phyloP scores from a whole-genome alignment of 2,888 invertebrate genomes.

The Idaea biselata region DNA sequence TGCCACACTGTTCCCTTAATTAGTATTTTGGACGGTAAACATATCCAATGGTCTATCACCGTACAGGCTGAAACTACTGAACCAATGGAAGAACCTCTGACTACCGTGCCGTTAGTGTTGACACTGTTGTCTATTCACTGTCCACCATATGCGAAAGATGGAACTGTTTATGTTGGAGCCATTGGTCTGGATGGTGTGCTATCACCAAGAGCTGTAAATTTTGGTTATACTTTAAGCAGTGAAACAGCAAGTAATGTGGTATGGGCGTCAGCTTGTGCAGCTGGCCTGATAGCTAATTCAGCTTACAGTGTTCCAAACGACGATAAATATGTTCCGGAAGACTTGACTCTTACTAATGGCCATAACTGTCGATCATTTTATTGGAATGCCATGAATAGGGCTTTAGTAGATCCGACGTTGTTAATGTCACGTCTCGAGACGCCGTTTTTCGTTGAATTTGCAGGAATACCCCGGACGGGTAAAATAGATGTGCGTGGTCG shows the following conservation, averaged over 20 bases:
- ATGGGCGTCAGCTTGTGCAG: slow-evolving; percentile 58
- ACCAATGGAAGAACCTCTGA: slow-evolving; percentile 26
- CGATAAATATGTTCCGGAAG: slow-evolving; percentile 54
- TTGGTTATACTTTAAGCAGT: slow-evolving; percentile 57
- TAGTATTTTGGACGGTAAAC: slow-evolving; percentile 43
- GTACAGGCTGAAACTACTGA: slow-evolving; percentile 42
- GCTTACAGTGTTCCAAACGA: slow-evolving; percentile 45
- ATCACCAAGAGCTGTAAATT: slow-evolving; percentile 43
- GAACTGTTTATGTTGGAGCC: slow-evolving; percentile 58
- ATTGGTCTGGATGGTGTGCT: slow-evolving; percentile 52
- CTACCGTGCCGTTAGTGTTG: slow-evolving; percentile 46
- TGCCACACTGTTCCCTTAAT: slow-evolving; percentile 42
- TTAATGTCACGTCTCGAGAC: slow-evolving; percentile 45
- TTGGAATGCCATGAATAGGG: slow-evolving; percentile 66
- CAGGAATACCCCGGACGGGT: slow-evolving; percentile 59
- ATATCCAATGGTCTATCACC: slow-evolving; percentile 41
- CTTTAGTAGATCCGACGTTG: slow-evolving; percentile 52
- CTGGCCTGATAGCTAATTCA: slow-evolving; percentile 51
- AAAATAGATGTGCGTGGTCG: slow-evolving; percentile 63
- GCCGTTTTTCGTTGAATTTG: slow-evolving; percentile 62
- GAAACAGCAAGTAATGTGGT: slow-evolving; percentile 47
- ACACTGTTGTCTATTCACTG: slow-evolving; percentile 69
- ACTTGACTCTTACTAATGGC: slow-evolving; percentile 36
- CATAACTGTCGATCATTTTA: slow-evolving; percentile 50
- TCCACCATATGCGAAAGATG: slow-evolving; percentile 57